A percentile compares a stretch with the other conserved stretches of the same genome.
Evolutionary conservation across 2,888 invertebrate genomes (phyloP).

Genomic region (Marasmarcha lunaedactyla): DNA sequence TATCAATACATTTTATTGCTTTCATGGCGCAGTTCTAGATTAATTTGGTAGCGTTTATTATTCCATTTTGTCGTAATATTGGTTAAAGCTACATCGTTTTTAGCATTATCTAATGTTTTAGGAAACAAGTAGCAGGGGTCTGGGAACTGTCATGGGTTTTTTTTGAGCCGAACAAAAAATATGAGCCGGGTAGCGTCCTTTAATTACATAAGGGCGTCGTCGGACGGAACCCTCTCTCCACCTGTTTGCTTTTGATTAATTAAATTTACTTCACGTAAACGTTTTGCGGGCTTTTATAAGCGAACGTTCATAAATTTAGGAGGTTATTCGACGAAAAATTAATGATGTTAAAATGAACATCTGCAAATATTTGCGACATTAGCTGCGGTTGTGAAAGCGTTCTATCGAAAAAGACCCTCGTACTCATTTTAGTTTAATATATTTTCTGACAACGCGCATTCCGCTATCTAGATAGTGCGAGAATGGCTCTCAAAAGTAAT

Average conservation of each 20-base stretch:
- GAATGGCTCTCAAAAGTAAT: slow-evolving; percentile 20
- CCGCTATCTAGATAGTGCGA: slow-evolving; percentile 26
- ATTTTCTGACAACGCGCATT: neutral
- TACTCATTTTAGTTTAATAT: too few relatives aligned
- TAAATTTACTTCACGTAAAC: slow-evolving; percentile 13
- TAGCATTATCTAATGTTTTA: slow-evolving; percentile 13
- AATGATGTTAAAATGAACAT: too few relatives aligned
- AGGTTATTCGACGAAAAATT: too few relatives aligned
- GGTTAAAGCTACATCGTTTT: slow-evolving; percentile 9
- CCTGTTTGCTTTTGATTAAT: slow-evolving; percentile 30
- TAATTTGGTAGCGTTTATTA: slow-evolving; percentile 22
- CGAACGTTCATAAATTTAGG: neutral
- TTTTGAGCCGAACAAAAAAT: slow-evolving; percentile 16
- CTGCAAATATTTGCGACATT: too few relatives aligned
- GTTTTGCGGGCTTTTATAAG: neutral
- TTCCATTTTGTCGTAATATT: slow-evolving; percentile 11
- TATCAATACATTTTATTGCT: slow-evolving; percentile 20
- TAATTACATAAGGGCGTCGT: slow-evolving; percentile 24
- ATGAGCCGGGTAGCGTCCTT: slow-evolving; percentile 10
- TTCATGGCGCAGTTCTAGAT: slow-evolving; percentile 13
- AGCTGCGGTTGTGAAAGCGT: too few relatives aligned
- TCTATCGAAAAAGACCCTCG: too few relatives aligned
- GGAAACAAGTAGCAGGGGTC: slow-evolving; percentile 17
- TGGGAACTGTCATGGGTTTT: slow-evolving; percentile 16
- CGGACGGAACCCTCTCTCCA: slow-evolving; percentile 4